Evolutionary conservation across 1,140 invertebrate genomes (phyloP), one percentile per base, ranked within the genome.

Genomic region (Pinna nobilis): DNA sequence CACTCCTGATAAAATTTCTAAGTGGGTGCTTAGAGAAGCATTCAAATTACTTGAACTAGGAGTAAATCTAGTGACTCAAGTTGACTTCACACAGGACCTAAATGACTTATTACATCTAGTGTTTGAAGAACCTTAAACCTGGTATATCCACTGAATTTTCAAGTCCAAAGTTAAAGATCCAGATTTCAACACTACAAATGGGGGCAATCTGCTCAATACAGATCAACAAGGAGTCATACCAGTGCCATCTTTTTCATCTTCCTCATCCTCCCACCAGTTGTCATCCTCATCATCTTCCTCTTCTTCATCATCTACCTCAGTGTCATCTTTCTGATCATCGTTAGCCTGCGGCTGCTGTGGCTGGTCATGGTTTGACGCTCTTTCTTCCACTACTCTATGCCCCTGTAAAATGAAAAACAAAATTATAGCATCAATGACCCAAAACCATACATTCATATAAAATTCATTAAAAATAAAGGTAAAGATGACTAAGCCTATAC

Each of bases 291-390:
- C 59, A 73, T 76, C 77, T 49, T 50, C 74, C 5, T 35, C 64
- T 33, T 68, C 69, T 37, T 57, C 69, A 23, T 72, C 66, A 65
- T 72, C 70, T 47, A n/a, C 35, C n/a, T 70, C 61, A 9, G 28
- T 28, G 2, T 76, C 68, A 53, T 80, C 76, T 11, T 70, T 59
- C 35, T 65, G 47, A 13, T 79, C 69, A 23, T 41, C 61, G 13
- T 51, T 51, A n/a, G 69, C 70, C 47, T 69, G 18, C 33, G 55
- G 47, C 39, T 77, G 53, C n/a, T 75, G 41, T 69, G 41, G 37
- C 20, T 20, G 23, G 4, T 61, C 6, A 9, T 5, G 25, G 59
- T 33, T 32, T 59, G 57, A n/a, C n/a, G 25, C 25, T 64, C 55
- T 7, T 59, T 20, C 44, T 39, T n/a, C n/a, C n/a, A n/a, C n/a